phyloP scores from a whole-genome alignment of 2,797 vertebrate genomes.

The Myiothlypis chrysogaster region DNA sequence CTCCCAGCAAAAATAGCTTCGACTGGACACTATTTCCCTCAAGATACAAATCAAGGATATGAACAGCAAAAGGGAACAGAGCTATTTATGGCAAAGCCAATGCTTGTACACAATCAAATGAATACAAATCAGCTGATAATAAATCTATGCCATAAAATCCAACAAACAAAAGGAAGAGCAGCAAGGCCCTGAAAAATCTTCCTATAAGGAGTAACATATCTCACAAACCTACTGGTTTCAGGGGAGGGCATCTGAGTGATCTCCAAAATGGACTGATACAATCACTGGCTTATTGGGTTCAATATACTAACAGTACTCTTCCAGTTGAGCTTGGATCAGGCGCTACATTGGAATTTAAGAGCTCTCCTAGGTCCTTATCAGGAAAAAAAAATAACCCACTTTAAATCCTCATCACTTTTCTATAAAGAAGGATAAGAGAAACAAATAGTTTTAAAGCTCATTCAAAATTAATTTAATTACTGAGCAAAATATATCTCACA shows the following conservation, averaged over 20 bases:
- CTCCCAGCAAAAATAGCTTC: neutral
- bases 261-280: neutral
- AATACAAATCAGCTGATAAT: neutral
- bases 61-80: neutral
- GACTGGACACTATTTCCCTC: neutral
- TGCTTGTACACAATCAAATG: neutral
- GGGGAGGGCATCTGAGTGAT: neutral
- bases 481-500: neutral
- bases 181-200: neutral
- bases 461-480: neutral
- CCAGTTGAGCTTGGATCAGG: neutral
- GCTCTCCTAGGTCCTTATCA: neutral
- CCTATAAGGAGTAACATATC: neutral
- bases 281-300: neutral
- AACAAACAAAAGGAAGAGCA: neutral
- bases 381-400: neutral
- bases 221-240: neutral
- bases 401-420: neutral
- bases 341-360: neutral
- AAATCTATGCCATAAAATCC: neutral
- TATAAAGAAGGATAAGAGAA: neutral
- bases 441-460: neutral
- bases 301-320: neutral
- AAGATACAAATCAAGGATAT: neutral
- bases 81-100: conserved; percentile 6